phyloP scores from a whole-genome alignment of 2,797 vertebrate species.

The Pitangus sulphuratus region DNA sequence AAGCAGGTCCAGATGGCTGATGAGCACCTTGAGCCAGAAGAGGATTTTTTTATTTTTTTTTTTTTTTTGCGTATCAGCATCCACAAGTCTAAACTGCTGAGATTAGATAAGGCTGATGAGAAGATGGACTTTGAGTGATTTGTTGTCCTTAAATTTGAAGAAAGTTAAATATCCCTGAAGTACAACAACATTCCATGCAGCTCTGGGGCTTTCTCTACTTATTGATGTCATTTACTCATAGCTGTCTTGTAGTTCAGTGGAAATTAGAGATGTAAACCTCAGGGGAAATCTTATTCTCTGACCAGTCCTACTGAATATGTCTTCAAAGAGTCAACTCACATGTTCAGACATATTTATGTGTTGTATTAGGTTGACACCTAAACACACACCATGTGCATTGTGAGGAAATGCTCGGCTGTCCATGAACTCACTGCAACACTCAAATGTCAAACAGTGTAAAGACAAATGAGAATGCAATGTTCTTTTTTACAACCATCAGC shows the following conservation, averaged over 20 bases:
- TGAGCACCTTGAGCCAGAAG: constrained; percentile 72
- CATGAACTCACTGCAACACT: not conserved
- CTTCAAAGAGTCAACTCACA: not conserved
- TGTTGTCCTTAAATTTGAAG: not conserved
- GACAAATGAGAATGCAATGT: not conserved
- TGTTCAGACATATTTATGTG: not conserved
- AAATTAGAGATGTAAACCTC: not conserved
- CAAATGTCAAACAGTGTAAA: not conserved
- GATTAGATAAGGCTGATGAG: not conserved
- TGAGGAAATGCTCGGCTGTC: not conserved
- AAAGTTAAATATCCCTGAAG: not conserved
- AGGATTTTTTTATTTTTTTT: not conserved
- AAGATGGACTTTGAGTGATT: not conserved
- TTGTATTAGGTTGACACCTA: not conserved
- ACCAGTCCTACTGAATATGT: not conserved
- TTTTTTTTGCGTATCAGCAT: not conserved
- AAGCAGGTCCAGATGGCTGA: constrained; percentile 73
- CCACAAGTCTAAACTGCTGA: not conserved
- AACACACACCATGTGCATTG: not conserved
- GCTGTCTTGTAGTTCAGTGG: not conserved
- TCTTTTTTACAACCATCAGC: not conserved
- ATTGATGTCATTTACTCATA: not conserved
- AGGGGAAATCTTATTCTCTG: not conserved
- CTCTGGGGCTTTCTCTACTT: not conserved
- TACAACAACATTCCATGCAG: not conserved